Conservation (phyloP, 2,797 vertebrate species). For the Rhodeus uyekii region DNA sequence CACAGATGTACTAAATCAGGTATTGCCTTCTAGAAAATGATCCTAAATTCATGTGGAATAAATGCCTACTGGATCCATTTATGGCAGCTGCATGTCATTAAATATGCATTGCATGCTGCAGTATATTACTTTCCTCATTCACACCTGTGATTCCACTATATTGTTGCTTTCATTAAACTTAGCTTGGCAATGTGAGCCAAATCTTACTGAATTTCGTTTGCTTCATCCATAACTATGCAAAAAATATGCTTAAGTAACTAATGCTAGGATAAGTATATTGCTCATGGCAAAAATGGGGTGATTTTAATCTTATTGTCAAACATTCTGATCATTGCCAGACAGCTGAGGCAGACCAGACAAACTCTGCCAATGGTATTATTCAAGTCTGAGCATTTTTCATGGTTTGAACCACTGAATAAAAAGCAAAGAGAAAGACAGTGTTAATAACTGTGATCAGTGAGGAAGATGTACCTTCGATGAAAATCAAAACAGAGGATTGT, state of each 20-base stretch:
- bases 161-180: slow-evolving; percentile 17
- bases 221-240: slow-evolving; percentile 1
- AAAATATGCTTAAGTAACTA: neutral
- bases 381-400: neutral
- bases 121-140: slow-evolving; percentile 8
- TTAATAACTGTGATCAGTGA: neutral
- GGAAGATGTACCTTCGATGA: neutral
- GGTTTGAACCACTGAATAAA: neutral
- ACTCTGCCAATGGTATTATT: neutral
- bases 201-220: neutral
- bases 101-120: slow-evolving; percentile 2
- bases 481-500: neutral
- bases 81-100: slow-evolving; percentile 27
- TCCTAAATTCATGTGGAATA: slow-evolving; percentile 30
- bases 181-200: neutral
- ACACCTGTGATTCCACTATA: neutral
- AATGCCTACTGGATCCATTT: neutral
- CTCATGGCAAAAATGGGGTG: slow-evolving; percentile 4
- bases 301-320: slow-evolving; percentile 37
- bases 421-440: neutral
- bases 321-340: slow-evolving; percentile 7
- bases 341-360: neutral
- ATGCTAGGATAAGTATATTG: slow-evolving; percentile 13
- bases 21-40: slow-evolving; percentile 17
- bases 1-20: slow-evolving; percentile 12